Conservation (phyloP, 2,888 invertebrate genomes). For the Epirrita christyi region DNA sequence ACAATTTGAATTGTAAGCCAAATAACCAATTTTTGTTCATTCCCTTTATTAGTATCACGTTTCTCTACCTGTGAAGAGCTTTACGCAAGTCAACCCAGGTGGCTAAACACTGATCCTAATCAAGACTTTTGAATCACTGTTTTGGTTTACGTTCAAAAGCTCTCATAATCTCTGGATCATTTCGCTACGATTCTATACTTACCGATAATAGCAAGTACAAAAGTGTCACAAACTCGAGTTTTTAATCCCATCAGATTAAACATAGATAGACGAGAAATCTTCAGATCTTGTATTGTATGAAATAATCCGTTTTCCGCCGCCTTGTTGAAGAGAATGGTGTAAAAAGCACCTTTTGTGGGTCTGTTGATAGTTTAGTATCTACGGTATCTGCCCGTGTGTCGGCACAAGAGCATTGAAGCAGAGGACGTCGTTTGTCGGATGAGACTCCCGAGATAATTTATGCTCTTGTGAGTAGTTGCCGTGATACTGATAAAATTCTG, state of each 20-base stretch:
- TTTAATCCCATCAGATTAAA: conserved; percentile 38
- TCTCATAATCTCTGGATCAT: conserved; percentile 21
- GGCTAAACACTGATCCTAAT: conserved; percentile 24
- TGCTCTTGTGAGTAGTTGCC: not conserved
- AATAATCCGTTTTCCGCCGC: conserved; percentile 34
- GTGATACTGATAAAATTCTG: not conserved
- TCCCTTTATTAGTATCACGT: not conserved
- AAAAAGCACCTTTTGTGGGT: conserved; percentile 17
- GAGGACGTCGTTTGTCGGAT: not conserved
- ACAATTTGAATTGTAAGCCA: not conserved
- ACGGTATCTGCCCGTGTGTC: conserved; percentile 5
- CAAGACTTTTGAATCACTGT: conserved; percentile 17
- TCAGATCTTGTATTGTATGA: conserved; percentile 31
- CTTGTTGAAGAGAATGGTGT: conserved; percentile 29
- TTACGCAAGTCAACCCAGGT: conserved; percentile 13
- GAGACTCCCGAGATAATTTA: not conserved
- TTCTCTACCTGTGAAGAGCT: not conserved
- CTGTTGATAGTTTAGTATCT: conserved; percentile 11
- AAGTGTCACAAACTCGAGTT: conserved; percentile 25
- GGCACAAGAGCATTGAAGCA: conserved; percentile 12
- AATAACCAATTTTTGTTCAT: not conserved
- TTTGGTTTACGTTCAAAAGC: conserved; percentile 24
- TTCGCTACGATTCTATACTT: conserved; percentile 18
- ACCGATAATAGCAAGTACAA: conserved; percentile 15
- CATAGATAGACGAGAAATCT: conserved; percentile 18